Evolutionary conservation across 37 sponge, comb jelly and placozoan genomes (phyloP), one percentile per base, ranked within the genome.

Genomic region (Aphrocallistes beatrix): DNA sequence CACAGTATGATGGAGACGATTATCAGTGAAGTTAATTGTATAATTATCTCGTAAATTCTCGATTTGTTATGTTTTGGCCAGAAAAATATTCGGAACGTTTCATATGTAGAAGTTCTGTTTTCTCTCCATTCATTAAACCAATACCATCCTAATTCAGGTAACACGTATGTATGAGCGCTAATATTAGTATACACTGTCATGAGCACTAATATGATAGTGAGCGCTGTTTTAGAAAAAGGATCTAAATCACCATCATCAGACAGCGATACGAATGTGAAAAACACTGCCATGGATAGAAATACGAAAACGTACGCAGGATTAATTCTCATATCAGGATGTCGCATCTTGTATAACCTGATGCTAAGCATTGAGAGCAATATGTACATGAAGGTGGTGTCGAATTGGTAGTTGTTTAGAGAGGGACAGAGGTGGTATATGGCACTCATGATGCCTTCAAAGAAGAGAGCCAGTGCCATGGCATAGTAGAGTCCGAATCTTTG

Each of bases 321-420:
- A 19, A 82, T 19, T 37, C 1, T 19, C 3, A 30, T 8, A 38
- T 82, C 83, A 37, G 83, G 83, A n/a, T 82, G 38, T 38, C 83
- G 10, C 8, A 21, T 82, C 13, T 82, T 37, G 83, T 82, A 82
- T 17, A 82, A 10, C 16, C 39, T 37, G 8, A 82, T 82, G 83
- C 9, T 28, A 8, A 38, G 6, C 83, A 82, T 3, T 21, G 39
- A 3, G 6, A 37, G 23, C 37, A 87, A 50, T 83, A 83, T 81
- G 38, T 81, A 87, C 87, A 87, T 87, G 83, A 87, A 87, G 1
- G 82, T 81, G 45, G 87, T 87, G 51, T 87, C 87, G 51, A 87
- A 87, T 83, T 87, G 87, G 83, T 82, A 83, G 51, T 81, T 87
- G 82, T 82, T 38, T 50, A 49, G 51, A 16, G 83, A 30, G 28